These are phyloP conservation scores for Porites lutea DNA, from an alignment of 64 coral and sea anemone genomes.

Conservation along the genomic window DNA sequence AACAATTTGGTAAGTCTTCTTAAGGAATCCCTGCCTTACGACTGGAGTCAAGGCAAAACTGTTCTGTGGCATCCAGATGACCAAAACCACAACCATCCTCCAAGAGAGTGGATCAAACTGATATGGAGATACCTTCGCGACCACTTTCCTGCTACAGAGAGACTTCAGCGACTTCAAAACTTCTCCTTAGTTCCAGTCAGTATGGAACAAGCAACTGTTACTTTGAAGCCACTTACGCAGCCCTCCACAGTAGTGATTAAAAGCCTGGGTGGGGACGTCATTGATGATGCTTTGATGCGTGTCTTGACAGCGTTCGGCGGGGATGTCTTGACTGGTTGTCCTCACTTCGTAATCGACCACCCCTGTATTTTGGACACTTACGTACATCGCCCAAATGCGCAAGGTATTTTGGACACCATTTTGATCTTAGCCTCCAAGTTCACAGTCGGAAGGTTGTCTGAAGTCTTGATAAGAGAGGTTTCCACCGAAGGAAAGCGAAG, in stretches of 20 bases:
- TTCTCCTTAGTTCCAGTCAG: slow-evolving; percentile 70
- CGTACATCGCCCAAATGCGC: slow-evolving; percentile 48
- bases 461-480: background rate
- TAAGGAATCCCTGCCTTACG: slow-evolving; percentile 17
- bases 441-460: background rate
- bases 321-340: slow-evolving; percentile 61
- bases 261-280: background rate
- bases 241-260: slow-evolving; percentile 67
- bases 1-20: background rate
- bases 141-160: slow-evolving; percentile 16
- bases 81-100: slow-evolving; percentile 7
- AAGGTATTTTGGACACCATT: slow-evolving; percentile 65
- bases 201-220: background rate
- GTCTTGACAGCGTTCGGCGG: slow-evolving; percentile 43
- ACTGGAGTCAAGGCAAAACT: slow-evolving; percentile 29
- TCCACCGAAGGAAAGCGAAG: slow-evolving; percentile 37
- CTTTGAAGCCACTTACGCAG: slow-evolving; percentile 48
- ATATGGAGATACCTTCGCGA: slow-evolving; percentile 76
- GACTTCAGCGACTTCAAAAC: slow-evolving; percentile 37
- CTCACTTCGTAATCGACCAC: slow-evolving; percentile 50
- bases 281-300: slow-evolving; percentile 48
- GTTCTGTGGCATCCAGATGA: slow-evolving; percentile 52
- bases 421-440: background rate
- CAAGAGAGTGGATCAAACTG: slow-evolving; percentile 57
- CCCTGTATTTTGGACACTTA: slow-evolving; percentile 11